phyloP scores from a whole-genome alignment of 2,797 vertebrate species.

The Gadopsis marmoratus region DNA sequence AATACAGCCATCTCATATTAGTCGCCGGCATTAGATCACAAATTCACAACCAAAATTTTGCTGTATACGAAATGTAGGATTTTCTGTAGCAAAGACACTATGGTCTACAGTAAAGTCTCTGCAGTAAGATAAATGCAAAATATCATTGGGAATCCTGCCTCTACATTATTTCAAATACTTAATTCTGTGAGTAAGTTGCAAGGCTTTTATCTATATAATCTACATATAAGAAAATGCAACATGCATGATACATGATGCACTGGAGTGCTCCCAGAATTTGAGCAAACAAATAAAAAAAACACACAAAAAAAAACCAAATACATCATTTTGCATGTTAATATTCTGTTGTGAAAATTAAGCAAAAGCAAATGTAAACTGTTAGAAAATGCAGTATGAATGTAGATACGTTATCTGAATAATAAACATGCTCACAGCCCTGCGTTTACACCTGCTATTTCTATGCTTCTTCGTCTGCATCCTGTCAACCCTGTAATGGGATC shows the following conservation, averaged over 20 bases:
- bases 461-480: conserved; percentile 31
- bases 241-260: background rate
- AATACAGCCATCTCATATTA: background rate
- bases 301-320: background rate
- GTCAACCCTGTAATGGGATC: conserved; percentile 36
- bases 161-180: background rate
- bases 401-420: conserved; percentile 5
- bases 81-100: background rate
- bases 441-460: conserved; percentile 28
- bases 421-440: conserved; percentile 8
- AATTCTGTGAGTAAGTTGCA: background rate
- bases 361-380: background rate
- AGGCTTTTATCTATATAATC: background rate
- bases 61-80: background rate
- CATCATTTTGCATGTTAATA: background rate
- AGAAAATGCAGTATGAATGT: background rate
- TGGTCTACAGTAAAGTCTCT: background rate
- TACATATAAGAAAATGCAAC: conserved; percentile 3
- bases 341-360: background rate
- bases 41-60: background rate
- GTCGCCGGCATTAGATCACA: background rate
- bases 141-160: background rate
- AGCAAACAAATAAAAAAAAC: background rate
- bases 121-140: background rate
- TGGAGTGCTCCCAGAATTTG: background rate